phyloP scores from a whole-genome alignment of 2,797 vertebrate species.

The Microchirus variegatus region DNA sequence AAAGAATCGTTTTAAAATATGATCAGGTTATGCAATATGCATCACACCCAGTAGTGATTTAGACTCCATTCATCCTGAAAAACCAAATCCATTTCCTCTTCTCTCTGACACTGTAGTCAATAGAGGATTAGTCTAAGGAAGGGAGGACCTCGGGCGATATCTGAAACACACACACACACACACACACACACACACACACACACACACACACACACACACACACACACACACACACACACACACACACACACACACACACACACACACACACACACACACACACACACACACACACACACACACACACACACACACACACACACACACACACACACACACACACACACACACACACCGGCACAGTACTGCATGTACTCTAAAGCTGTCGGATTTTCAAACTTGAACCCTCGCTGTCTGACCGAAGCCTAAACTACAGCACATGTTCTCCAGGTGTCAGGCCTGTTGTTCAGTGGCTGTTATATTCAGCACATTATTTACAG shows the following conservation, averaged over 20 bases:
- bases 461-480: slow-evolving; percentile 15
- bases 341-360: slow-evolving; percentile 17
- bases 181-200: slow-evolving; percentile 21
- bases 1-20: background rate
- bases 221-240: slow-evolving; percentile 21
- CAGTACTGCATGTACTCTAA: background rate
- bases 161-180: slow-evolving; percentile 19
- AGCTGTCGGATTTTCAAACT: too few relatives aligned
- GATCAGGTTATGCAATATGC: too few relatives aligned
- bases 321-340: slow-evolving; percentile 26
- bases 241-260: slow-evolving; percentile 21
- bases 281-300: slow-evolving; percentile 26
- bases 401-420: background rate
- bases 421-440: background rate
- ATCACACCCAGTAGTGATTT: slow-evolving; percentile 21
- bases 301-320: slow-evolving; percentile 26
- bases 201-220: slow-evolving; percentile 21
- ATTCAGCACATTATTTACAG: slow-evolving; percentile 15
- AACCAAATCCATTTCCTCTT: slow-evolving; percentile 58
- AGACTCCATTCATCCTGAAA: slow-evolving; percentile 46
- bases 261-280: slow-evolving; percentile 24
- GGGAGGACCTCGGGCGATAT: slow-evolving; percentile 25
- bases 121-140: slow-evolving; percentile 39
- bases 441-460: slow-evolving; percentile 9
- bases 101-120: slow-evolving; percentile 39